Evolutionary conservation across 1,140 invertebrate species (phyloP).

Genomic region (Aphelenchoides avenae): DNA sequence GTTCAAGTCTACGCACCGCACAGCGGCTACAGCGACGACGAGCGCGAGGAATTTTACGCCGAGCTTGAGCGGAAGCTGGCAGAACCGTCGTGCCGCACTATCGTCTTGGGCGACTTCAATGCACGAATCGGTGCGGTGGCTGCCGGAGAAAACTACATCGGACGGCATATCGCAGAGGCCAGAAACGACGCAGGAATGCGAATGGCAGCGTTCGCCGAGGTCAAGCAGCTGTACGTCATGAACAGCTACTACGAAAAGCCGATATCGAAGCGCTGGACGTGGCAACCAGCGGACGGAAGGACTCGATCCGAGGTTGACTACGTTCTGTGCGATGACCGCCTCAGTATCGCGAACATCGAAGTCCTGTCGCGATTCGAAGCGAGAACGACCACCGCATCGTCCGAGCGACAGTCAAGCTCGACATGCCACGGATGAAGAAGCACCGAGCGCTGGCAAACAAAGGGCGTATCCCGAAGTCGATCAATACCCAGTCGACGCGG

Average conservation of each 20-base stretch:
- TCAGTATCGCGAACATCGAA: neutral
- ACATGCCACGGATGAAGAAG: too few relatives aligned
- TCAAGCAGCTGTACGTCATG: conserved; percentile 6
- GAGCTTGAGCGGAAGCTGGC: conserved; percentile 6
- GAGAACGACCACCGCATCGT: conserved; percentile 17
- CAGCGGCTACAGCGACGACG: conserved; percentile 3
- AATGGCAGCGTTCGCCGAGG: conserved; percentile 18
- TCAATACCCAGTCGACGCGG: too few relatives aligned
- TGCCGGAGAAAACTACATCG: neutral
- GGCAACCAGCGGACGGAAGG: neutral
- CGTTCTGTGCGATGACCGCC: neutral
- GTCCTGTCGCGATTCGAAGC: conserved; percentile 8
- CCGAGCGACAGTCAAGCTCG: too few relatives aligned
- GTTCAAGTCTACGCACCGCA: conserved; percentile 21
- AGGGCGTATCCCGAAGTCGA: too few relatives aligned
- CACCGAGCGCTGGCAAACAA: too few relatives aligned
- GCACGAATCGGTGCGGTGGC: conserved; percentile 2
- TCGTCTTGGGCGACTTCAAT: conserved; percentile 21
- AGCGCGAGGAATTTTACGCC: conserved; percentile 17
- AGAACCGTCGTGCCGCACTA: neutral
- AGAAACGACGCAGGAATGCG: conserved; percentile 5
- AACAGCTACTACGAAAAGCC: conserved; percentile 22
- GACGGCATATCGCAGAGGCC: neutral
- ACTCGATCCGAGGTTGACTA: conserved; percentile 20
- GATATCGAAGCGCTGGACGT: conserved; percentile 8